phyloP scores from a whole-genome alignment of 2,888 invertebrate genomes.

The Raillietiella orientalis region DNA sequence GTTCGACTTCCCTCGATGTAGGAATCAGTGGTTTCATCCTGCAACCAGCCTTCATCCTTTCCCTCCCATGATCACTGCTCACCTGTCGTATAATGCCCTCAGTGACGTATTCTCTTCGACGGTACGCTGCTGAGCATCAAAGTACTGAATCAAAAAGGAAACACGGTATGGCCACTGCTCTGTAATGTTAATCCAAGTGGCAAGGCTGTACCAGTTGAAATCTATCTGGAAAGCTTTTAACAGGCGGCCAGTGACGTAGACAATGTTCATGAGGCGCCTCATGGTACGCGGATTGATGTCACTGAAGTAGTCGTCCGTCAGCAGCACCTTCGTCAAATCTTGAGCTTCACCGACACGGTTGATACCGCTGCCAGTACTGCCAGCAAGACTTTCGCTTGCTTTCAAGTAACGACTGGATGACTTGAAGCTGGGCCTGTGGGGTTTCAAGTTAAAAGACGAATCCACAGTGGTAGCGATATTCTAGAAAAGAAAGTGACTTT shows the following conservation, averaged over 20 bases:
- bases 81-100: conserved; percentile 78
- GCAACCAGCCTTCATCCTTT: conserved; percentile 4
- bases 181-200: conserved; percentile 91
- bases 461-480: no score
- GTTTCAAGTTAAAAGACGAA: no score
- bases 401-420: no score
- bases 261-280: conserved; percentile 81
- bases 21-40: conserved; percentile 32
- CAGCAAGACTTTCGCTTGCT: conserved; percentile 51
- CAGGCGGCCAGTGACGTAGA: conserved; percentile 77
- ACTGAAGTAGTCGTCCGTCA: conserved; percentile 93
- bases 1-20: conserved; percentile 51
- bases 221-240: conserved; percentile 95
- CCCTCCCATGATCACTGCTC: conserved; percentile 11
- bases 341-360: conserved; percentile 42
- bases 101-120: conserved; percentile 56
- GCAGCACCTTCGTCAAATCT: conserved; percentile 40
- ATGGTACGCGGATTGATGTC: conserved; percentile 94
- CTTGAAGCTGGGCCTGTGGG: no score
- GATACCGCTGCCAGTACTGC: conserved; percentile 59
- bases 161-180: conserved; percentile 97
- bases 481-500: no score
- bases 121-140: conserved; percentile 55
- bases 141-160: conserved; percentile 85
- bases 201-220: conserved; percentile 93